phyloP scores from a whole-genome alignment of 2,113 vertebrate genomes.

The Atlantisia rogersi region DNA sequence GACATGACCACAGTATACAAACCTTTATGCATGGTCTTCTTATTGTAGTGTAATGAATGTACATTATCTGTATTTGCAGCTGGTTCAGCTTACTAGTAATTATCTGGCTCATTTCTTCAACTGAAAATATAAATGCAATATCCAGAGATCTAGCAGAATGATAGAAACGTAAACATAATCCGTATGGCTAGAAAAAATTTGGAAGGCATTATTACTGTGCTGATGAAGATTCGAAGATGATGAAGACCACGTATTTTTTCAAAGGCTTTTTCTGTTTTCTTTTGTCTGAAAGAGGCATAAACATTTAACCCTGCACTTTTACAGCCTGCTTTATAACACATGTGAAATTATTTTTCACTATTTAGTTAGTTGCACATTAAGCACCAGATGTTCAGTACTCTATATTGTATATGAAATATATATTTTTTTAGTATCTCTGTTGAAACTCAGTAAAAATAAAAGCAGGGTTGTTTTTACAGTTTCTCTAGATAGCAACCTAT shows the following conservation, averaged over 20 bases:
- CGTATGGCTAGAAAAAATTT: background rate
- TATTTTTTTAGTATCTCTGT: background rate
- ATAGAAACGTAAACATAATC: slow-evolving; percentile 7
- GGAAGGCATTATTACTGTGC: background rate
- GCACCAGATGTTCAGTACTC: background rate
- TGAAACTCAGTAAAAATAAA: slow-evolving; percentile 14
- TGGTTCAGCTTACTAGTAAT: slow-evolving; percentile 33
- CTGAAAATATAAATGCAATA: slow-evolving; percentile 1
- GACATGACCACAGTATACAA: background rate
- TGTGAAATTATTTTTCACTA: background rate
- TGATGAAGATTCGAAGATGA: background rate
- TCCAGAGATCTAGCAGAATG: background rate
- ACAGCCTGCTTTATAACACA: background rate
- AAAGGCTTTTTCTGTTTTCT: background rate
- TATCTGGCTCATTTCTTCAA: slow-evolving; percentile 35
- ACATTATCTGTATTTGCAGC: slow-evolving; percentile 40
- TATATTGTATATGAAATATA: background rate
- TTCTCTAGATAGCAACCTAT: background rate
- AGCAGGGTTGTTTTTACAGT: background rate
- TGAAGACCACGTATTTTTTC: background rate
- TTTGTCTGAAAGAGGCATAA: background rate
- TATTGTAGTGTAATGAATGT: background rate
- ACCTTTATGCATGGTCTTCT: background rate
- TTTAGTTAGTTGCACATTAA: background rate
- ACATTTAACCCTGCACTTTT: background rate